Evolutionary conservation across 2,797 vertebrate genomes (phyloP), one percentile per base, ranked within the genome.

Genomic region (Malacoctenus gilli): DNA sequence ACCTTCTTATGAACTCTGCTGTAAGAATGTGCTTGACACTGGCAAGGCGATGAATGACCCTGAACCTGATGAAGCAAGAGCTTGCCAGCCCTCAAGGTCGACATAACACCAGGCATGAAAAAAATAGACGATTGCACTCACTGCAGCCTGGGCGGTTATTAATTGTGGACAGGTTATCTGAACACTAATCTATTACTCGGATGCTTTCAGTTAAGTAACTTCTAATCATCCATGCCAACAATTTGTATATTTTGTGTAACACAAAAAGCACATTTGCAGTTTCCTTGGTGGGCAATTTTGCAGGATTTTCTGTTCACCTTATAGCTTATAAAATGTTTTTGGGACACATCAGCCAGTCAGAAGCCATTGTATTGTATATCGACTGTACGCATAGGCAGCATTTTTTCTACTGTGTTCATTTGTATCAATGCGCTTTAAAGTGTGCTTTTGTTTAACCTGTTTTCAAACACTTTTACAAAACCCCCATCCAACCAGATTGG

Each of bases 11-110:
- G 23, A 37, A 38, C 39, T 50, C 31, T 36, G 42, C 39, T 8
- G 19, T n/a, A 16, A 50, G 43, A 50, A 31, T 48, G 51, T 35
- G 44, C 49, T 54, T 68, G 66, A 65, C 48, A 77, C 31, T 49
- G 35, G 39, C 42, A 20, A 0, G 9, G 49, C 22, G 19, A 65
- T 55, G 56, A 72, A 65, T 64, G 49, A 37, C 52, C 53, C 51
- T 54, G 41, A 50, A 71, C 35, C 9, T 37, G 18, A 49, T 67
- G 52, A 68, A 2, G 10, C 43, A 58, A 40, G 51, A 61, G 36
- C 47, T 40, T 52, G 53, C 35, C 41, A 62, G 47, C 47, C 47
- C 40, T 76, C 44, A 41, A 71, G 28, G 54, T 41, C 20, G 16
- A 44, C 38, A 20, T n/a, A n/a, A 40, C 35, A 25, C 14, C 2